phyloP scores from a whole-genome alignment of 1,140 invertebrate genomes.

The Cotesia typhae region DNA sequence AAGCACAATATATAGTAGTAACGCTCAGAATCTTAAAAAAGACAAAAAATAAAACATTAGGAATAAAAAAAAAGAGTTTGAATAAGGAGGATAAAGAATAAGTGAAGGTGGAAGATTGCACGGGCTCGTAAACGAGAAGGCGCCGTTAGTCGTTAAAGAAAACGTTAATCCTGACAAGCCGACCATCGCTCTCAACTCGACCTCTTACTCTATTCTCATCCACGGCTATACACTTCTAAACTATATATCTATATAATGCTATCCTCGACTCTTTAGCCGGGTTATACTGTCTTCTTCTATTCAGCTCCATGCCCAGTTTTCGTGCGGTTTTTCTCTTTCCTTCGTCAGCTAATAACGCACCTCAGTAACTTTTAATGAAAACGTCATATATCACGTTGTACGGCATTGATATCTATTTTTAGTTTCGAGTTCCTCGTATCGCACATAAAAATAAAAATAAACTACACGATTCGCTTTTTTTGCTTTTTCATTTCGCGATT shows the following conservation, averaged over 20 bases:
- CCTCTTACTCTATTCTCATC: constrained; percentile 17
- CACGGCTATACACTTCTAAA: not conserved
- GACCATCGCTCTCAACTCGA: constrained; percentile 32
- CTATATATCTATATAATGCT: not conserved
- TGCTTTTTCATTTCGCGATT: not conserved
- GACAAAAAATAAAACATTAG: constrained; percentile 7
- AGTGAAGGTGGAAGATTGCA: constrained; percentile 22
- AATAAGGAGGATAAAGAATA: constrained; percentile 28
- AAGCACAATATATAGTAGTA: not conserved
- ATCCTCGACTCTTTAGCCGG: not conserved
- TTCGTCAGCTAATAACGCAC: constrained; percentile 43
- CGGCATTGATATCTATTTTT: constrained; percentile 49
- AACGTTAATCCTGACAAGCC: constrained; percentile 51
- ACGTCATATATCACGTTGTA: constrained; percentile 47
- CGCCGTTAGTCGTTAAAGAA: constrained; percentile 46
- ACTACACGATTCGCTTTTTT: not conserved
- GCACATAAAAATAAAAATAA: not conserved
- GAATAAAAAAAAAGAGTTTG: constrained; percentile 26
- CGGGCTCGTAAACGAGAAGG: constrained; percentile 33
- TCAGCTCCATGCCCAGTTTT: not conserved
- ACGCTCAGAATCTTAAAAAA: not conserved
- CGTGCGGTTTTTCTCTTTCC: constrained; percentile 16
- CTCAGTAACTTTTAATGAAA: constrained; percentile 55
- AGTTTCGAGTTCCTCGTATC: constrained; percentile 4
- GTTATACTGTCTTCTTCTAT: not conserved